Evolutionary conservation across 2,888 invertebrate genomes (phyloP).

Genomic region (Cartodere bifasciata): DNA sequence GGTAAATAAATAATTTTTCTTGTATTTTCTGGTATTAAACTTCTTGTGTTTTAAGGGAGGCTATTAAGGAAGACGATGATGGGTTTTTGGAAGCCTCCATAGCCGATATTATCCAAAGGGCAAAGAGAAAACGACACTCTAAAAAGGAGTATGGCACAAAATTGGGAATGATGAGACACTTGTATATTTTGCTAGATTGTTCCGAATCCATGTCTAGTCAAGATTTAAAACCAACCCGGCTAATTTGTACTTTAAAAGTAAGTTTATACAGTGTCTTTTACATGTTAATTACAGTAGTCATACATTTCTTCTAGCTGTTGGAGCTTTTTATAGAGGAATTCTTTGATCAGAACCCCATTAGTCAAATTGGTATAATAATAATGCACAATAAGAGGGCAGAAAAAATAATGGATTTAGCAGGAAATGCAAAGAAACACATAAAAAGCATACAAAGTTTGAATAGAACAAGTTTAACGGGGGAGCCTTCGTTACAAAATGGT

Average conservation of each 20-base stretch:
- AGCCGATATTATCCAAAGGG: slow-evolving; percentile 82
- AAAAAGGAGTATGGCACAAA: slow-evolving; percentile 66
- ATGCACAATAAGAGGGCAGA: slow-evolving; percentile 92
- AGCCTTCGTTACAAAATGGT: slow-evolving; percentile 94
- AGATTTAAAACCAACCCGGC: slow-evolving; percentile 87
- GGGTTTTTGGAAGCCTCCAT: slow-evolving; percentile 84
- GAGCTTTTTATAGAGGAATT: slow-evolving; percentile 93
- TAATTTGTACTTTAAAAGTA: slow-evolving; percentile 79
- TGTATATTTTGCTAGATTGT: slow-evolving; percentile 83
- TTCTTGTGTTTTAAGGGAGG: slow-evolving; percentile 54
- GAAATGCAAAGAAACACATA: slow-evolving; percentile 69
- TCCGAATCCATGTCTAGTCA: slow-evolving; percentile 91
- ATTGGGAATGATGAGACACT: slow-evolving; percentile 97
- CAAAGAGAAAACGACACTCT: slow-evolving; percentile 64
- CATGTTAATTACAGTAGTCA: background rate
- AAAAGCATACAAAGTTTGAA: slow-evolving; percentile 52
- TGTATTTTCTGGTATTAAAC: slow-evolving; percentile 2
- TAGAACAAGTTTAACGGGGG: slow-evolving; percentile 65
- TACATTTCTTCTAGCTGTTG: slow-evolving; percentile 51
- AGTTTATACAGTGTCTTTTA: slow-evolving; percentile 7
- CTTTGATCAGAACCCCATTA: slow-evolving; percentile 97
- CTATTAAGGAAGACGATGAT: slow-evolving; percentile 90
- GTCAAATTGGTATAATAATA: slow-evolving; percentile 86
- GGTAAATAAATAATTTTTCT: slow-evolving; percentile 40
- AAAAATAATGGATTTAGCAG: slow-evolving; percentile 80